These are phyloP conservation scores for Drosophila melanocephala DNA, from an alignment of 2,888 invertebrate genomes.

Conservation along the genomic window DNA sequence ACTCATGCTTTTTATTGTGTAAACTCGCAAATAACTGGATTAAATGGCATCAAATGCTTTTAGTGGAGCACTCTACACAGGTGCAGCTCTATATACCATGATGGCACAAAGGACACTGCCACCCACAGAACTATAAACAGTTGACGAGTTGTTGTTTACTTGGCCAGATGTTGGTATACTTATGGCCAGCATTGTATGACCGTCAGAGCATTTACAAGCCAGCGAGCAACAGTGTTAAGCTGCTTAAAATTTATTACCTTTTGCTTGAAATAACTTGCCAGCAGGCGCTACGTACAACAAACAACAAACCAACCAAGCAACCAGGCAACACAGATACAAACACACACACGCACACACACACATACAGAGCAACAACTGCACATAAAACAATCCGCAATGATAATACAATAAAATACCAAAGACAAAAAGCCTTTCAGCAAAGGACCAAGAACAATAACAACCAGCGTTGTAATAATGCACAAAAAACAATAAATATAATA, in stretches of 20 bases:
- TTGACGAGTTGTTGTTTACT: constrained; percentile 16
- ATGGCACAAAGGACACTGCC: constrained; percentile 31
- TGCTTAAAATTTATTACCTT: constrained; percentile 83
- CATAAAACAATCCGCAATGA: constrained; percentile 75
- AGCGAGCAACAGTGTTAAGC: constrained; percentile 81
- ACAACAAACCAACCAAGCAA: constrained; percentile 29
- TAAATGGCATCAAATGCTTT: constrained; percentile 79
- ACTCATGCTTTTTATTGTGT: constrained; percentile 76
- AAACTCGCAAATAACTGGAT: constrained; percentile 80
- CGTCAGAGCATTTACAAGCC: constrained; percentile 70
- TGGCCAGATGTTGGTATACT: constrained; percentile 41
- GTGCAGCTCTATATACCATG: constrained; percentile 51
- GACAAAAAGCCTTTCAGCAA: constrained; percentile 70
- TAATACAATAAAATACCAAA: constrained; percentile 75
- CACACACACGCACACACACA: constrained; percentile 18
- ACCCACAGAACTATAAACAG: constrained; percentile 39
- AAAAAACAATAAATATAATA: constrained; percentile 63
- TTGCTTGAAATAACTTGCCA: constrained; percentile 80
- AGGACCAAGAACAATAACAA: constrained; percentile 62
- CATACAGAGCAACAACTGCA: constrained; percentile 27
- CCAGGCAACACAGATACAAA: constrained; percentile 34
- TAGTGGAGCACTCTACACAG: constrained; percentile 76
- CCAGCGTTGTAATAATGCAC: constrained; percentile 64
- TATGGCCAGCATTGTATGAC: constrained; percentile 57
- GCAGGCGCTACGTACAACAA: constrained; percentile 48